Evolutionary conservation across 2,888 invertebrate species (phyloP), one percentile per base, ranked within the genome.

Genomic region (Cataglyphis cursor): DNA sequence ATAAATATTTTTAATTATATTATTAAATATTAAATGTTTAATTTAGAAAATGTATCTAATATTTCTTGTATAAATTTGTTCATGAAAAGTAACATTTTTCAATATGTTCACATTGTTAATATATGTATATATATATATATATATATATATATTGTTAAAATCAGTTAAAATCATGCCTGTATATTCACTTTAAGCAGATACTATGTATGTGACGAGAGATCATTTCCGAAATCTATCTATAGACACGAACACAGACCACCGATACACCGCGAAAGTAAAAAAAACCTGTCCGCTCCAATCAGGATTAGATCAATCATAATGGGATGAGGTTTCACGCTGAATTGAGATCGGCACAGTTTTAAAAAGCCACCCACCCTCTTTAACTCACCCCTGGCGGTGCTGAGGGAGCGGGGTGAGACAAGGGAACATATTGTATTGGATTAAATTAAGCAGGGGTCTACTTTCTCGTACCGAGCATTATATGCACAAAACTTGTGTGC

Each of bases 301-400:
- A 93, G 91, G 91, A 92, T 93, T 93, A 92, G 90, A 92, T 93
- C 90, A 87, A 93, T 93, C 93, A 93, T 94, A 94, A 94, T 94
- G 91, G 93, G 93, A 94, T 94, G 93, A 94, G 93, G 93, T 94
- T 94, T 94, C 92, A 94, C 90, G 93, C 92, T 92, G 93, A 93
- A 94, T 94, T 92, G 92, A 92, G 92, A 91, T 92, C 90, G 90
- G 91, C 88, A 92, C 90, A 93, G 93, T 93, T 94, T 94, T 94
- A 94, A 94, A 94, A 94, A 94, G 93, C 93, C 92, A 94, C 92
- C 91, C 91, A 92, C 93, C 91, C 93, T 91, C 88, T 93, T 93
- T 91, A 92, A 88, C 81, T 87, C 90, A 89, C 90, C 92, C 92
- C 87, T 90, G 83, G 59, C 82, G 28, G 0, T 44, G 31, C n/a